Evolutionary conservation across 92 coral and sea anemone genomes (phyloP).

Genomic region (Metridium senile): DNA sequence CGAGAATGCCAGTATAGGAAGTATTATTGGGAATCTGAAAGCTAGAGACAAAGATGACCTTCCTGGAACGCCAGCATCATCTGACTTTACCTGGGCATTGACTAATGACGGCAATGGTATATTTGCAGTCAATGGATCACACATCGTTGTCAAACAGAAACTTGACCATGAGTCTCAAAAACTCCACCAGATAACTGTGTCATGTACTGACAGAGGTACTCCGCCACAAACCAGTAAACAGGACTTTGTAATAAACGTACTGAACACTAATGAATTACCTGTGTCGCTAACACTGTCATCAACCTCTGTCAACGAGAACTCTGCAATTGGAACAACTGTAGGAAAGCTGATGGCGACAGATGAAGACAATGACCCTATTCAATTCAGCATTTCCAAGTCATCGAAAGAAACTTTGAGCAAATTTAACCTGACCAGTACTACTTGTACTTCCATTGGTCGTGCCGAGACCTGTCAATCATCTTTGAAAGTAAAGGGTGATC

Average conservation of each 20-base stretch:
- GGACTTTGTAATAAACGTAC: slow-evolving; percentile 47
- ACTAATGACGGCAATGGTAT: slow-evolving; percentile 45
- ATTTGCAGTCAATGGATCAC: slow-evolving; percentile 55
- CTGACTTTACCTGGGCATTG: slow-evolving; percentile 69
- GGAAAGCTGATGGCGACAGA: slow-evolving; percentile 73
- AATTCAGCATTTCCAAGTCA: slow-evolving; percentile 70
- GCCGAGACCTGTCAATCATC: slow-evolving; percentile 51
- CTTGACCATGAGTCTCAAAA: slow-evolving; percentile 68
- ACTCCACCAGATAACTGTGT: slow-evolving; percentile 63
- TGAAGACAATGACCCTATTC: slow-evolving; percentile 76
- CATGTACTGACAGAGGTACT: slow-evolving; percentile 75
- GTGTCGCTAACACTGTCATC: slow-evolving; percentile 54
- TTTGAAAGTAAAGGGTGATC: slow-evolving; percentile 60
- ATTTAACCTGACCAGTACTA: slow-evolving; percentile 46
- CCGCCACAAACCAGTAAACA: slow-evolving; percentile 51
- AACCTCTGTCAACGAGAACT: slow-evolving; percentile 60
- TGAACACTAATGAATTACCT: slow-evolving; percentile 74
- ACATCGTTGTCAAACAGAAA: slow-evolving; percentile 58
- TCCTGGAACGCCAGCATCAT: slow-evolving; percentile 49
- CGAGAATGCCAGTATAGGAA: slow-evolving; percentile 74
- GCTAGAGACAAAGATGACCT: slow-evolving; percentile 88
- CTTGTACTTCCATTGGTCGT: slow-evolving; percentile 49
- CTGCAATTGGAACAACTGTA: slow-evolving; percentile 53
- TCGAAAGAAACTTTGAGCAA: slow-evolving; percentile 47
- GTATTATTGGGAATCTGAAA: slow-evolving; percentile 59